Conservation (phyloP, 2,888 invertebrate species). For the Gymnoscelis rufifasciata region DNA sequence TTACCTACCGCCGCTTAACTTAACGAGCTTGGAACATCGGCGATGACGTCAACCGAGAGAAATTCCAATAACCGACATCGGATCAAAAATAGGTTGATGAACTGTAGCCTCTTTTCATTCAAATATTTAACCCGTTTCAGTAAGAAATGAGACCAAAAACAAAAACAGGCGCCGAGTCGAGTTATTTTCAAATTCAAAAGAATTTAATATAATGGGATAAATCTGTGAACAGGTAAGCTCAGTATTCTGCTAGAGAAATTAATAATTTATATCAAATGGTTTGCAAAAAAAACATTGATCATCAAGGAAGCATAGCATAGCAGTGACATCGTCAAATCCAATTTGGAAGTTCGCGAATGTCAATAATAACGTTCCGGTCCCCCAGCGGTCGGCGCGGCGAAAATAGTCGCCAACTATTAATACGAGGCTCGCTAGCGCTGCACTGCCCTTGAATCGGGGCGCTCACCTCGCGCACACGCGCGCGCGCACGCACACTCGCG, state of each 20-base stretch:
- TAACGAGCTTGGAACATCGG: constrained; percentile 24
- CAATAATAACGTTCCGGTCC: constrained; percentile 75
- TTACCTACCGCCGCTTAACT: constrained; percentile 8
- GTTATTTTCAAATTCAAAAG: constrained; percentile 2
- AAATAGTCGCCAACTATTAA: constrained; percentile 78
- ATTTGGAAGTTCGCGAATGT: constrained; percentile 72
- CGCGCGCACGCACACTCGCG: constrained; percentile 39
- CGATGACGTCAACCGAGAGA: constrained; percentile 24
- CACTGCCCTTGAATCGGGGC: constrained; percentile 77
- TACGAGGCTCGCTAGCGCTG: constrained; percentile 71
- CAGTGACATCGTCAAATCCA: constrained; percentile 31
- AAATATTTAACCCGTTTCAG: constrained; percentile 3
- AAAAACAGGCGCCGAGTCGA: background rate
- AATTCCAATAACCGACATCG: constrained; percentile 35
- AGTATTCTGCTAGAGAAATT: too few species aligned
- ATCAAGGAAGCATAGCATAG: constrained; percentile 6
- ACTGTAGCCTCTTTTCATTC: constrained; percentile 18
- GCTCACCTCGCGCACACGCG: constrained; percentile 73
- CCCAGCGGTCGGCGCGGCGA: constrained; percentile 65
- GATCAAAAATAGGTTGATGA: constrained; percentile 31
- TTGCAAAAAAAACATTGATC: background rate
- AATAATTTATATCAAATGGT: too few species aligned
- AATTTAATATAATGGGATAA: too few species aligned
- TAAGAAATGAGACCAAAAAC: background rate
- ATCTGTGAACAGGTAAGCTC: too few species aligned